Evolutionary conservation across 2,113 vertebrate genomes (phyloP).

Genomic region (Fulmarus glacialis): DNA sequence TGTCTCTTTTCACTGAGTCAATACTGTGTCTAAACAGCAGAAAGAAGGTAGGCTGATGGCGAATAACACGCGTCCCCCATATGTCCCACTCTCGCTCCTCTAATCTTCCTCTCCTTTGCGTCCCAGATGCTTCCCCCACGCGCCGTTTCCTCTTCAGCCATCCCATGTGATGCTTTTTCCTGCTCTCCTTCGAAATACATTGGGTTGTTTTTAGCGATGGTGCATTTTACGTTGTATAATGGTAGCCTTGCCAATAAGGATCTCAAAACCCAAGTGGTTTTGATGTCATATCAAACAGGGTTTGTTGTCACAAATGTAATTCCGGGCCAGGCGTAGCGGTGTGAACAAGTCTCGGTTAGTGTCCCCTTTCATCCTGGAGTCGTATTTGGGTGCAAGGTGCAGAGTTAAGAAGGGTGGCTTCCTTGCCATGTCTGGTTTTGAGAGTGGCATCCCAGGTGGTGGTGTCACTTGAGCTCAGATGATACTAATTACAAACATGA

Average conservation of each 20-base stretch:
- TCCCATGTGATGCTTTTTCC: fast-evolving
- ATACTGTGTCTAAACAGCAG: neutral
- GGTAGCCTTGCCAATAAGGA: neutral
- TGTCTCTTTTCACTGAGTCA: neutral
- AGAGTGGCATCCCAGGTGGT: neutral
- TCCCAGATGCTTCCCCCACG: neutral
- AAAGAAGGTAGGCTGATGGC: neutral
- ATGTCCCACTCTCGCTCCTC: neutral
- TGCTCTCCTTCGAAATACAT: neutral
- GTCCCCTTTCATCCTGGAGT: neutral
- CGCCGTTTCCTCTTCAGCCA: neutral
- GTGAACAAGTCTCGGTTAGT: neutral
- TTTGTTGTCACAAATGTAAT: neutral
- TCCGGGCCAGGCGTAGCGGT: fast-evolving
- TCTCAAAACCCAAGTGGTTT: fast-evolving
- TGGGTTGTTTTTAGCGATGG: neutral
- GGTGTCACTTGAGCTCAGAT: neutral
- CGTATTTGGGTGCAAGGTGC: neutral
- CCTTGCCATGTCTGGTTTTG: fast-evolving
- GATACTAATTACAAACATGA: neutral
- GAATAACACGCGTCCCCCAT: fast-evolving
- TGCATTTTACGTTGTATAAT: fast-evolving
- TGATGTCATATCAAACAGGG: neutral
- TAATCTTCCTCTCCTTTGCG: neutral
- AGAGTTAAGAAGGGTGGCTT: neutral